phyloP scores from a whole-genome alignment of 2,797 vertebrate genomes.

The Aldrovandia affinis region DNA sequence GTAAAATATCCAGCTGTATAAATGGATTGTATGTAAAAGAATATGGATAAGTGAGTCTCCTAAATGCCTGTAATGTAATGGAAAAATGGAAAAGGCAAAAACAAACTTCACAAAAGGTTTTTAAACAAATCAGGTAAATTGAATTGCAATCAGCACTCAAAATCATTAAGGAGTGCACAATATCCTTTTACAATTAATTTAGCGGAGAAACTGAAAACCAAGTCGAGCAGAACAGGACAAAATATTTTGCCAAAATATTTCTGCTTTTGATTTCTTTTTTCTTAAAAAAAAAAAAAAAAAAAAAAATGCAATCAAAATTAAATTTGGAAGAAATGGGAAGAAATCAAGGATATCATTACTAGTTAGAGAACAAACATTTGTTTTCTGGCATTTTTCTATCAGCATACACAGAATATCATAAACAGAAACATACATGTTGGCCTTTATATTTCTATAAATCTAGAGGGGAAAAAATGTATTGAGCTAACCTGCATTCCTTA shows the following conservation, averaged over 20 bases:
- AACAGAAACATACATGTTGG: background rate
- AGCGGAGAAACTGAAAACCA: slow-evolving; percentile 61
- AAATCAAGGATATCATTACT: slow-evolving; percentile 54
- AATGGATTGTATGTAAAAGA: no score
- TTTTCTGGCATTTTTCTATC: background rate
- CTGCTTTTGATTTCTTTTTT: slow-evolving; percentile 15
- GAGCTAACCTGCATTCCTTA: background rate
- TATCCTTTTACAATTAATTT: slow-evolving; percentile 67
- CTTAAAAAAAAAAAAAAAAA: background rate
- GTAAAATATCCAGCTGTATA: no score
- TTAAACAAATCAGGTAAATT: background rate
- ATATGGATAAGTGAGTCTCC: no score
- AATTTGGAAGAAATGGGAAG: slow-evolving; percentile 59
- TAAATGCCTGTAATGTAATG: background rate
- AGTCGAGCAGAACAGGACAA: slow-evolving; percentile 59
- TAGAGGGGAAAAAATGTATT: background rate
- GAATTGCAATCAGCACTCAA: slow-evolving; percentile 64
- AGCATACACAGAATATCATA: background rate
- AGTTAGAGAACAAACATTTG: background rate
- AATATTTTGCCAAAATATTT: slow-evolving; percentile 56
- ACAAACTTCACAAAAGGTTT: slow-evolving; percentile 19
- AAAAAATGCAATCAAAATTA: slow-evolving; percentile 67
- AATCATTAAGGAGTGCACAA: slow-evolving; percentile 71
- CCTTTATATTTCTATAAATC: background rate
- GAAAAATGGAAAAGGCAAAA: slow-evolving; percentile 40